A percentile compares a stretch with the other conserved stretches of the same genome.
Conservation (phyloP, 2,113 vertebrate genomes). For the Clarias magur region DNA sequence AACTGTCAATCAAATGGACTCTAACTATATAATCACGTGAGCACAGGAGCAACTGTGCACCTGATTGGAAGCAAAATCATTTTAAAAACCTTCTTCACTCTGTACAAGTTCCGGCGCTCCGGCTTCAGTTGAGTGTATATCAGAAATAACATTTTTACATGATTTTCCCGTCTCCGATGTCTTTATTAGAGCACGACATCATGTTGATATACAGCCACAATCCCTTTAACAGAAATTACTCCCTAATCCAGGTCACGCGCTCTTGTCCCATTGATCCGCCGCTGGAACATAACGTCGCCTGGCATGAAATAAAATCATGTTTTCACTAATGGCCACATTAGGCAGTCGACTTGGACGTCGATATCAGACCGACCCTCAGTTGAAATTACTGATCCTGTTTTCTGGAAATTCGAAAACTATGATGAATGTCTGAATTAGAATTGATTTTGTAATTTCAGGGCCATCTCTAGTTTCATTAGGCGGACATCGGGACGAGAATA, state of each 20-base stretch:
- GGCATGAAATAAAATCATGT: constrained; percentile 44
- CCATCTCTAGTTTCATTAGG: constrained; percentile 70
- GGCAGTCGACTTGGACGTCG: constrained; percentile 58
- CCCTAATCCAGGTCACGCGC: background rate
- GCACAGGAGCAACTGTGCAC: background rate
- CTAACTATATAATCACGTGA: background rate
- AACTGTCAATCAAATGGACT: background rate
- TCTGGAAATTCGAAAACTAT: constrained; percentile 71
- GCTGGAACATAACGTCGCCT: constrained; percentile 52
- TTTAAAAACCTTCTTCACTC: background rate
- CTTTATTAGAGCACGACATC: background rate
- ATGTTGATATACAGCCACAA: background rate
- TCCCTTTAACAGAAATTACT: background rate
- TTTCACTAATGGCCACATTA: constrained; percentile 52
- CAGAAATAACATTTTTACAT: background rate
- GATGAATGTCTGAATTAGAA: constrained; percentile 77
- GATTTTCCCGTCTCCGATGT: background rate
- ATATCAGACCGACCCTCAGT: constrained; percentile 59
- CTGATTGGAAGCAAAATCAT: background rate
- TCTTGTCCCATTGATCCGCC: constrained; percentile 28
- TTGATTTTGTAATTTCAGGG: constrained; percentile 76
- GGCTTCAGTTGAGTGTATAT: background rate
- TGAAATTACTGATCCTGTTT: constrained; percentile 65
- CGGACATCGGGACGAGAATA: constrained; percentile 70
- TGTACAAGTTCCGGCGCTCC: background rate